Percentiles rank a stretch among this genome's conserved stretches.
Conservation (phyloP, 2,797 vertebrate species). For the Takifugu rubripes region DNA sequence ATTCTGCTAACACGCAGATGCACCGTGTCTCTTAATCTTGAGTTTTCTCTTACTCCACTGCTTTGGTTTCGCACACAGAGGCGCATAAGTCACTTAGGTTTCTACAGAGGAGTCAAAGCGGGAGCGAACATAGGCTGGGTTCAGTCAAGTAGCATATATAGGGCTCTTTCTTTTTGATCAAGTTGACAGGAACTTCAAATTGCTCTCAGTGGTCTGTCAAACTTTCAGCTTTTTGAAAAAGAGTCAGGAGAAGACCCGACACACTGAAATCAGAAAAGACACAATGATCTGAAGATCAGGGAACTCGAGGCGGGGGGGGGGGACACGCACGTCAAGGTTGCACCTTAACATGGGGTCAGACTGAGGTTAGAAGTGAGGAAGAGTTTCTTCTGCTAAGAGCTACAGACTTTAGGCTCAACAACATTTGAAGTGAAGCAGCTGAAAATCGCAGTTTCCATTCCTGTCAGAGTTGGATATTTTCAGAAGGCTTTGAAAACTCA, state of each 20-base stretch:
- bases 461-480: not conserved
- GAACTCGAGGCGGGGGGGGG: conserved; percentile 24
- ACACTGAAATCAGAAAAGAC: conserved; percentile 42
- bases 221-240: conserved; percentile 41
- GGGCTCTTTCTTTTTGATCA: conserved; percentile 48
- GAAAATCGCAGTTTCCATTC: conserved; percentile 3
- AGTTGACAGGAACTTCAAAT: conserved; percentile 42
- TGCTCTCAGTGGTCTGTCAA: conserved; percentile 32
- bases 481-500: conserved; percentile 15
- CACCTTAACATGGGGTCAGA: conserved; percentile 39
- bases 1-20: not conserved
- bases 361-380: conserved; percentile 23
- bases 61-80: conserved; percentile 6
- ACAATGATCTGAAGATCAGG: conserved; percentile 38
- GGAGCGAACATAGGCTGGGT: conserved; percentile 32
- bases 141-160: conserved; percentile 48
- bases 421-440: not conserved
- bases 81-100: conserved; percentile 9
- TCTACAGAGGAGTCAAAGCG: conserved; percentile 28
- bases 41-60: not conserved
- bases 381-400: conserved; percentile 16
- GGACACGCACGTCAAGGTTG: conserved; percentile 28
- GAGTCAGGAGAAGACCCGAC: conserved; percentile 44
- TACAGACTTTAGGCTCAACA: not conserved
- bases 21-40: conserved; percentile 1